Conservation (phyloP, 2,113 vertebrate genomes). For the Trematomus loennbergii region DNA sequence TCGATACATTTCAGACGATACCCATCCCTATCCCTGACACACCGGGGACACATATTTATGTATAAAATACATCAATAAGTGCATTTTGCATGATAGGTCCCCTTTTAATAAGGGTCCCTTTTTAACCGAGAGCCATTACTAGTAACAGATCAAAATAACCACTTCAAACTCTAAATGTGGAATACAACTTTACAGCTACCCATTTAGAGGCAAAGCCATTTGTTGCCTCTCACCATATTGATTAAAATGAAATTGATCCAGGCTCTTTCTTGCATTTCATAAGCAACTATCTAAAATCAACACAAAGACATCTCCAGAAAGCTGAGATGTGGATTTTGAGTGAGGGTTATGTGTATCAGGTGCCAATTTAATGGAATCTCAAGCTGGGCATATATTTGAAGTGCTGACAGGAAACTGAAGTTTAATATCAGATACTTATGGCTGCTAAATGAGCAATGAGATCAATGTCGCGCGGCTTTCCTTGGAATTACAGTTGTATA, state of each 20-base stretch:
- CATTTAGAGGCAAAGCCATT: conserved; percentile 10
- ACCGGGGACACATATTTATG: no score
- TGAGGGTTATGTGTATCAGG: conserved; percentile 13
- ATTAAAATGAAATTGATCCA: conserved; percentile 39
- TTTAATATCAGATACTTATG: not conserved
- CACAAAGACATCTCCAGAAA: not conserved
- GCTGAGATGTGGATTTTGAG: conserved; percentile 2
- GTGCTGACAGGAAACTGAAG: not conserved
- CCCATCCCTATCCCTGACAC: no score
- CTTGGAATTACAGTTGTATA: conserved; percentile 16
- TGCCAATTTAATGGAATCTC: conserved; percentile 11
- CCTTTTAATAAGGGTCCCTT: no score
- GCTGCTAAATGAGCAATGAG: conserved; percentile 16
- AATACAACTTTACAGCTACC: conserved; percentile 7
- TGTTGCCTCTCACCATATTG: conserved; percentile 32
- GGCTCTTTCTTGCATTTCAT: conserved; percentile 23
- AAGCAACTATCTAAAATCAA: conserved; percentile 15
- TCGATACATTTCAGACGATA: no score
- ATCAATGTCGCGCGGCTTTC: conserved; percentile 12
- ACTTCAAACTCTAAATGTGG: conserved; percentile 14
- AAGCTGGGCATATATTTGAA: conserved; percentile 14
- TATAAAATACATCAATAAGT: not conserved
- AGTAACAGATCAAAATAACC: no score
- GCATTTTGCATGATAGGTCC: no score
- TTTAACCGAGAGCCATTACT: no score